These are phyloP conservation scores for Luidia sarsii DNA, from an alignment of 53 echinoderm and acorn worm genomes.

Conservation along the genomic window DNA sequence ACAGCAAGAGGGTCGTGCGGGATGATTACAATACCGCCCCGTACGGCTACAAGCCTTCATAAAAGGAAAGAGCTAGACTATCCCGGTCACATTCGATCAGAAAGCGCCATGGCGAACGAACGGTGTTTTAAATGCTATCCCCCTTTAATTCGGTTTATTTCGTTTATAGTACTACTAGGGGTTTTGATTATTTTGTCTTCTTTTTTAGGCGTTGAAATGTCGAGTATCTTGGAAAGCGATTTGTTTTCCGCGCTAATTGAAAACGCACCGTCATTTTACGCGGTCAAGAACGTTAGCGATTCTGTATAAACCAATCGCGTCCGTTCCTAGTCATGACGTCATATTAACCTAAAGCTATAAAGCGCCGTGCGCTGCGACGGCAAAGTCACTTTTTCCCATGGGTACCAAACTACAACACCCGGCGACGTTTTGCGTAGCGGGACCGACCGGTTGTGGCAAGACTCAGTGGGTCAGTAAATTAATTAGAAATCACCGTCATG, in stretches of 20 bases:
- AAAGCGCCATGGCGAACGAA: background rate
- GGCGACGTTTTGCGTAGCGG: conserved; percentile 44
- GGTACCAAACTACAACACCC: conserved; percentile 26
- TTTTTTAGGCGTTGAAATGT: background rate
- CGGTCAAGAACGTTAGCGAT: background rate
- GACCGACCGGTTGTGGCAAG: conserved; percentile 57
- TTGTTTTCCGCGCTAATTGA: background rate
- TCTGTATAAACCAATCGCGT: background rate
- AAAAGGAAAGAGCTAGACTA: background rate
- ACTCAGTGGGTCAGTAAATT: conserved; percentile 53
- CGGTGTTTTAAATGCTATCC: background rate
- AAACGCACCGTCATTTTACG: too few species aligned
- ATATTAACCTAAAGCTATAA: background rate
- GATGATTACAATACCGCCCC: conserved; percentile 59
- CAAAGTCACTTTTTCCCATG: background rate
- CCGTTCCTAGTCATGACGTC: conserved; percentile 6
- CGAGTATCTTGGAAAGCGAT: background rate
- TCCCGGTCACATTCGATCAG: background rate
- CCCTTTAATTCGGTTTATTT: background rate
- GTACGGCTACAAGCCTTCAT: conserved; percentile 35
- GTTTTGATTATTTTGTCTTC: background rate
- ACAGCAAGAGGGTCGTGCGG: conserved; percentile 58
- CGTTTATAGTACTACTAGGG: background rate
- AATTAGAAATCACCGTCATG: conserved; percentile 37
- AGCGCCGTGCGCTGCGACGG: too few species aligned